Evolutionary conservation across 2,888 invertebrate species (phyloP), one percentile per base, ranked within the genome.

Genomic region (Sipha maydis): DNA sequence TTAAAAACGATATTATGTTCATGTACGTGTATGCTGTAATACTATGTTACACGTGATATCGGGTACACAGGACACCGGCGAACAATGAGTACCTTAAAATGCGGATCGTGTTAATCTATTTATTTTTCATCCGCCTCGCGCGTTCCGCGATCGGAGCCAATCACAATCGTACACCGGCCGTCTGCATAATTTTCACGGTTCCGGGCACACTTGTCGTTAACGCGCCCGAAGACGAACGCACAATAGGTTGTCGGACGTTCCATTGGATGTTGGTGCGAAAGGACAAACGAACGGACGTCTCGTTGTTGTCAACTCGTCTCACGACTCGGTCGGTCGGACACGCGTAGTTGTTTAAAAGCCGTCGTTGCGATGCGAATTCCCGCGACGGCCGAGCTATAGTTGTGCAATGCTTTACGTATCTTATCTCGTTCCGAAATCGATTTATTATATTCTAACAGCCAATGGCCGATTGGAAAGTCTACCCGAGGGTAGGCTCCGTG

Each of bases 251-350:
- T 79, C 71, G 71, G 85, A 85, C 71, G 85, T 34, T 34, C 34
- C n/a, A n/a, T n/a, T n/a, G n/a, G n/a, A 34, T 4, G 4, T 4
- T 34, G 34, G 79, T 79, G 86, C 79, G 86, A 86, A 86, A 73
- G 86, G 86, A 86, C 86, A 86, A 86, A 79, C 7, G 86, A 17
- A 78, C 41, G 86, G 86, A 86, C 79, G 79, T 54, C 56, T 73
- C n/a, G 84, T 61, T 67, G 84, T 61, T 67, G n/a, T 69, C 73
- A 56, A 73, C 79, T 38, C 73, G 78, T n/a, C 54, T 80, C 73
- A 79, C 86, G 86, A 71, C 56, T 73, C 86, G 21, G 69, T 3
- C 41, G 3, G 41, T 61, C 38, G 19, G 56, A 75, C 11, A 25
- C 56, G 19, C 56, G 56, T 41, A 34, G 75, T 75, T 19, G 79